Percentiles rank a stretch among this genome's conserved stretches.
These are phyloP conservation scores for Dendroctonus ponderosae DNA, from an alignment of 1,140 invertebrate species.

Conservation along the genomic window DNA sequence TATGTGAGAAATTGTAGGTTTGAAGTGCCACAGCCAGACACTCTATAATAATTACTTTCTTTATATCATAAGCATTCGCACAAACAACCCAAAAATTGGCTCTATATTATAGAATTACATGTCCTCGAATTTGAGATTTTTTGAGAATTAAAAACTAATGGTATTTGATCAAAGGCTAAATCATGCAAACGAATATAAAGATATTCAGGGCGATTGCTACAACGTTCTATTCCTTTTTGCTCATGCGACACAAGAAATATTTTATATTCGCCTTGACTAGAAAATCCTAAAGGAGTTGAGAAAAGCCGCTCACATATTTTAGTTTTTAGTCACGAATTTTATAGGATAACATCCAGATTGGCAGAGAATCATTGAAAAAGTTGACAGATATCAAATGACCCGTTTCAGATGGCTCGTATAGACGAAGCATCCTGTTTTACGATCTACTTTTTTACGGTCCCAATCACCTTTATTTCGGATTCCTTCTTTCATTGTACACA, in stretches of 20 bases:
- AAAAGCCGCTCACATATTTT: conserved; percentile 9
- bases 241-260: background rate
- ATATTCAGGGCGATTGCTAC: too few species aligned
- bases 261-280: background rate
- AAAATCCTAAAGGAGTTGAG: background rate
- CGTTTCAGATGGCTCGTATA: conserved; percentile 16
- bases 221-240: too few species aligned
- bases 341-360: conserved; percentile 22
- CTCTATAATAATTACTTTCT: too few species aligned
- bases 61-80: too few species aligned
- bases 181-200: too few species aligned
- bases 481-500: conserved; percentile 1
- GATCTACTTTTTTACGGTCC: conserved; percentile 9
- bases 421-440: conserved; percentile 8
- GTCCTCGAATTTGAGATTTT: too few species aligned
- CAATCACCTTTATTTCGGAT: conserved; percentile 21
- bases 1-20: too few species aligned
- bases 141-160: too few species aligned
- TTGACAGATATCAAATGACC: conserved; percentile 28
- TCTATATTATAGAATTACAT: too few species aligned
- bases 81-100: too few species aligned
- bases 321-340: conserved; percentile 28
- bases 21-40: too few species aligned
- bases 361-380: conserved; percentile 27
- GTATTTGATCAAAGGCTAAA: too few species aligned